Evolutionary conservation across 2,797 vertebrate species (phyloP), one percentile per base, ranked within the genome.

Genomic region (Serranus cabrilla): DNA sequence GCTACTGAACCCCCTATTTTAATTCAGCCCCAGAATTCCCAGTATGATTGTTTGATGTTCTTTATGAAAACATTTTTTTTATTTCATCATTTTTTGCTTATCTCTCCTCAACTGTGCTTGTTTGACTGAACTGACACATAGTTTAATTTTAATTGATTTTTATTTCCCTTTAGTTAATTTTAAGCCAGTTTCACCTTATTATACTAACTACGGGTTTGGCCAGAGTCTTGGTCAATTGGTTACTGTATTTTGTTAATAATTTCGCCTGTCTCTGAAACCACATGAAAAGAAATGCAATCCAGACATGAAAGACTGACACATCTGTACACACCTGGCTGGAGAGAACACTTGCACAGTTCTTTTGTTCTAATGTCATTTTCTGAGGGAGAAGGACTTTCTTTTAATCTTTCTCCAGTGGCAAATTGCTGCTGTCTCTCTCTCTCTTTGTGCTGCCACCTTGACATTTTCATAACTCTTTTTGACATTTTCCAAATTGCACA

Each of bases 381-480:
- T 18, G 2, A 64, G 54, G 51, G 20, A 81, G n/a, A 59, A 51
- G 18, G 25, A 71, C 18, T 78, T 64, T 54, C 46, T 52, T 58
- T 20, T 12, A 42, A 65, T 47, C 23, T 7, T 7, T 72, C 39
- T 63, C 17, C 0, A 9, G n/a, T 63, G 58, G 50, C 20, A 82
- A 65, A 86, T 78, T 58, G 20, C 34, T 50, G 10, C 63, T 21
- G 50, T 64, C 46, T 60, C 42, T 42, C 51, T 68, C 37, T 69
- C 50, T 27, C 27, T 52, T 31, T 45, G 34, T 49, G 31, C 37
- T 63, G 69, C 78, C 80, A 84, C 73, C 59, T 55, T 87, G 84
- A 87, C 87, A 90, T 89, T 87, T 85, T 74, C 80, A 62, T 51
- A 71, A 82, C 69, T 64, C 25, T 42, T 74, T 80, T 46, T 83